Evolutionary conservation across 2,888 invertebrate species (phyloP), one percentile per base, ranked within the genome.

Genomic region (Smittia aterrima): DNA sequence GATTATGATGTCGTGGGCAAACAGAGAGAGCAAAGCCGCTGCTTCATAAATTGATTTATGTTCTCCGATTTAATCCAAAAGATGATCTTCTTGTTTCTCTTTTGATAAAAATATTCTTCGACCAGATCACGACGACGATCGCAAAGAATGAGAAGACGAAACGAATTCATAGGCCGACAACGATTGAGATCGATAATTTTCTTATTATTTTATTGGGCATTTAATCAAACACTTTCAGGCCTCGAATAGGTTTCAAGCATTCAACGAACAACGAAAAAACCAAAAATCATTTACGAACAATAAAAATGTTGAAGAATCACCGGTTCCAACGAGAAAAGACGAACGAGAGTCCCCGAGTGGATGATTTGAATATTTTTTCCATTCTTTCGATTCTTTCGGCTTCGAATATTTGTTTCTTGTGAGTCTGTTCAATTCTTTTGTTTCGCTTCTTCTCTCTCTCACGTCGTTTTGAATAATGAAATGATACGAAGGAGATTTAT

Each of bases 351-450:
- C 9, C 22, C 22, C 16, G 20, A 58, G 58, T 58, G 58, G 58
- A 58, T 58, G 58, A 58, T 58, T 58, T 58, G 58, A 58, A 58
- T 58, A 58, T 58, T 58, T 58, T 20, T 58, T 58, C 58, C 58
- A 58, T 58, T 58, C 22, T 7, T 58, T 18, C 58, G 18, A 18
- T 7, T n/a, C 18, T 3, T 18, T 9, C 1, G 6, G 16, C n/a
- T 18, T 18, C 18, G 7, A 18, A 22, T 58, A 20, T 20, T 58
- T 58, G 18, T 18, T 58, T 58, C 58, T 58, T 58, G 58, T 58
- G 58, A 58, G n/a, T 58, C 58, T 22, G 18, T 58, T 58, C 58
- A 58, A 58, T 58, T 58, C 58, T 58, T 58, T 58, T 58, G 58
- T 58, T 58, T 58, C 18, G 16, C 16, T 9, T 58, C 18, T 20